Evolutionary conservation across 2,888 invertebrate genomes (phyloP).

Genomic region (Ectobius pallidus): DNA sequence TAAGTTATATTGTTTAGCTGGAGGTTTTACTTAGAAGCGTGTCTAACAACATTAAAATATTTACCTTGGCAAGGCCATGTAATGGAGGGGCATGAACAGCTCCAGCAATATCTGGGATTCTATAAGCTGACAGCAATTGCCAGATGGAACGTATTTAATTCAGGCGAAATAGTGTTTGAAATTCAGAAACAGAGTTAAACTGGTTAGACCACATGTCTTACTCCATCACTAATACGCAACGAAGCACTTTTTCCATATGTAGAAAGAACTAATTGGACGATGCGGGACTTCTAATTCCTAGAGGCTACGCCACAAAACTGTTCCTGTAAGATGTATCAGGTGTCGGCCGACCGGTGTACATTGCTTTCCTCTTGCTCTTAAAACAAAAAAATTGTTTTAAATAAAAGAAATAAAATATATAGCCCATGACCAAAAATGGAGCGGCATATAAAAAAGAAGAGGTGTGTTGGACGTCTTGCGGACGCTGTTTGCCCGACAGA

Average conservation of each 20-base stretch:
- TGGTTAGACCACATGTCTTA: background rate
- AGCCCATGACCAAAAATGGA: slow-evolving; percentile 32
- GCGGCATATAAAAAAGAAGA: slow-evolving; percentile 13
- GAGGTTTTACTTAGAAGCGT: no score
- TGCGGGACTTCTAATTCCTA: background rate
- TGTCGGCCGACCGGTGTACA: background rate
- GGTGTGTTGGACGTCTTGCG: slow-evolving; percentile 12
- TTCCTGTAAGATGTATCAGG: slow-evolving; percentile 14
- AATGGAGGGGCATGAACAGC: no score
- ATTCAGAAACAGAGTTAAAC: no score
- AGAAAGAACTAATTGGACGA: slow-evolving; percentile 11
- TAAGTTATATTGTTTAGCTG: no score
- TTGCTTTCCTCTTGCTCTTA: slow-evolving; percentile 1
- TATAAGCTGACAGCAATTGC: no score
- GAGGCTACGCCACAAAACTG: background rate
- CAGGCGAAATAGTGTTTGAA: no score
- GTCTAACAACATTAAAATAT: no score
- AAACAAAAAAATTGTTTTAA: background rate
- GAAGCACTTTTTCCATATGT: slow-evolving; percentile 8
- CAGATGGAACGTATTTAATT: no score
- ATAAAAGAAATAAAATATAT: background rate
- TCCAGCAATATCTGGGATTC: no score
- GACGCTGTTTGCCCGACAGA: background rate
- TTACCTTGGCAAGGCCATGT: no score
- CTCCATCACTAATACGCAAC: background rate